Conservation (phyloP, 2,797 vertebrate species). For the Peromyscus attwateri region DNA sequence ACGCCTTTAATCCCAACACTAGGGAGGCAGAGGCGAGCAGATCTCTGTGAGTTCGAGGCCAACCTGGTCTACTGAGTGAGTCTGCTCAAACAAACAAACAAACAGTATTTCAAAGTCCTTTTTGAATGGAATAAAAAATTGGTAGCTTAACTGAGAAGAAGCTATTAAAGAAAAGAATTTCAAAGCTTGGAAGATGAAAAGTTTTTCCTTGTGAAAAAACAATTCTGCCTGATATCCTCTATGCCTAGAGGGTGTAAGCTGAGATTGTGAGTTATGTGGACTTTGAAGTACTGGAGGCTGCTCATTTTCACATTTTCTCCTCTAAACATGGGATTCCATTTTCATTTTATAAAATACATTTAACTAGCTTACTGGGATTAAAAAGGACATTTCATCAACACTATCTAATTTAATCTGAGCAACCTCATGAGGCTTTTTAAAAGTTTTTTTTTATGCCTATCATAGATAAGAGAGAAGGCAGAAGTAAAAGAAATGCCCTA, state of each 20-base stretch:
- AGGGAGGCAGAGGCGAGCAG: background rate
- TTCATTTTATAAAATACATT: conserved; percentile 70
- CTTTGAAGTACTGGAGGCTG: conserved; percentile 37
- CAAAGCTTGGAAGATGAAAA: conserved; percentile 45
- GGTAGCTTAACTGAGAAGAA: conserved; percentile 47
- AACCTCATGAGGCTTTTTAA: background rate
- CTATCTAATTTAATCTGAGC: conserved; percentile 67
- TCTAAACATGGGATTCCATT: conserved; percentile 32
- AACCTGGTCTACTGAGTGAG: background rate
- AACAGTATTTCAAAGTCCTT: background rate
- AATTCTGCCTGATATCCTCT: background rate
- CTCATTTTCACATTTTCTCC: conserved; percentile 52
- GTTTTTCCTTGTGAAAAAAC: conserved; percentile 35
- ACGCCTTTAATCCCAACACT: background rate
- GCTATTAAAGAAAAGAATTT: conserved; percentile 59
- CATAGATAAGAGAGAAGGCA: conserved; percentile 51
- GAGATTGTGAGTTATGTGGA: conserved; percentile 42
- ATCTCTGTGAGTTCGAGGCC: background rate
- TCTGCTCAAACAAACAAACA: background rate
- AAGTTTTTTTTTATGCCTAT: conserved; percentile 34
- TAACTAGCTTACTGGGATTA: conserved; percentile 54
- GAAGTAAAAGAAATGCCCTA: conserved; percentile 43
- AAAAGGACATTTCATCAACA: conserved; percentile 46
- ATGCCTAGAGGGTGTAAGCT: conserved; percentile 39
- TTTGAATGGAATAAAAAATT: conserved; percentile 44